Evolutionary conservation across 2,797 vertebrate genomes (phyloP).

Genomic region (Ambastaia sidthimunki): DNA sequence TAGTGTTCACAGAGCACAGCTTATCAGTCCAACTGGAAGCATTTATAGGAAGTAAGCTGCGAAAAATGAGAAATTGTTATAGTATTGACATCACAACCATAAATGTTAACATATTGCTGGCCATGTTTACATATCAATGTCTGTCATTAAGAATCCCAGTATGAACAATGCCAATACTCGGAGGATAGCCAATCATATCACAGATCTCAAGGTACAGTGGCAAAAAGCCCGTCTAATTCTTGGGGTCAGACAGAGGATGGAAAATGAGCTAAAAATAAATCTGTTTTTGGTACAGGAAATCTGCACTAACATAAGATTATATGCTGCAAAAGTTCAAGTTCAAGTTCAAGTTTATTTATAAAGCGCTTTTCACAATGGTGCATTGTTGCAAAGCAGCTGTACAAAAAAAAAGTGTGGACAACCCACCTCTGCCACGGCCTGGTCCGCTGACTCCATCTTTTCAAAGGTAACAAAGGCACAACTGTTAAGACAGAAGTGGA

Average conservation of each 20-base stretch:
- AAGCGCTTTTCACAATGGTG: too few species aligned
- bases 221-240: not conserved
- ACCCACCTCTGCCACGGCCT: slow-evolving; percentile 87
- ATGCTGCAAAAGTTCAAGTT: not conserved
- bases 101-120: not conserved
- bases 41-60: not conserved
- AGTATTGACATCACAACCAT: not conserved
- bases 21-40: too few species aligned
- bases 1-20: not conserved
- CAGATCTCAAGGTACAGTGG: not conserved
- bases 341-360: too few species aligned
- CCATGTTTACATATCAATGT: too few species aligned
- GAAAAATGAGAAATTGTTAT: not conserved
- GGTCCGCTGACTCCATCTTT: slow-evolving; percentile 96
- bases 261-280: not conserved
- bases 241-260: not conserved
- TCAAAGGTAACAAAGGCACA: slow-evolving; percentile 94
- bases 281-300: too few species aligned
- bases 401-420: too few species aligned
- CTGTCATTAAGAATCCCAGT: not conserved
- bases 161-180: not conserved
- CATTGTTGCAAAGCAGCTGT: too few species aligned
- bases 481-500: slow-evolving; percentile 65
- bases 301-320: not conserved
- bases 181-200: not conserved